These are phyloP conservation scores for pig (Sus scrofa) DNA, from an alignment of 2,113 vertebrate genomes.

Conservation along the genomic window DNA sequence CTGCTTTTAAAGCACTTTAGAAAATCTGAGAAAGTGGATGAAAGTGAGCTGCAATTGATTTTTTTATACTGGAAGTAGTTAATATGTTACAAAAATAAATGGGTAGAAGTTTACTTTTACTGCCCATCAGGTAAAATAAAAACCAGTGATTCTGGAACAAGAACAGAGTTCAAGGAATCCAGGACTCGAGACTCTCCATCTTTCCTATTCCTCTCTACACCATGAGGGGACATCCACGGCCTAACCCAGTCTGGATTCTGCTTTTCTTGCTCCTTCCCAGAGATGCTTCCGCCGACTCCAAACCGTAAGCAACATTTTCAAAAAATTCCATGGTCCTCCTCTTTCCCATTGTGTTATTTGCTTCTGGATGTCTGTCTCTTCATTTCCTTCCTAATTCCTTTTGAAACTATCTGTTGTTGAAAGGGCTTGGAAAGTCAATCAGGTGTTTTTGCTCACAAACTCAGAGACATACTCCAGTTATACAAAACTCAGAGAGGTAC, in stretches of 20 bases:
- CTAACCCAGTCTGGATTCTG: not conserved
- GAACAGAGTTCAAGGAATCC: slow-evolving; percentile 55
- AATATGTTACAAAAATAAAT: slow-evolving; percentile 77
- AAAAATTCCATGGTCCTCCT: not conserved
- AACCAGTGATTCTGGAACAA: not conserved
- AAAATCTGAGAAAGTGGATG: not conserved
- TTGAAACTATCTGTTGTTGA: not conserved
- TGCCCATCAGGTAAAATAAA: slow-evolving; percentile 60
- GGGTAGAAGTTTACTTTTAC: slow-evolving; percentile 47
- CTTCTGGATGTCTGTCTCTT: not conserved
- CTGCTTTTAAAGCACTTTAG: too few relatives aligned
- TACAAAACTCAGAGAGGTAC: not conserved
- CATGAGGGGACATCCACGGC: slow-evolving; percentile 38
- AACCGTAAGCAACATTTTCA: slow-evolving; percentile 73
- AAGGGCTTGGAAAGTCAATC: not conserved
- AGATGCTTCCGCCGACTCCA: slow-evolving; percentile 46
- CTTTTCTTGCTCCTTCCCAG: slow-evolving; percentile 64
- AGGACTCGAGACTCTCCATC: not conserved
- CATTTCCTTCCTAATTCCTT: not conserved
- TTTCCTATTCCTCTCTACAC: not conserved
- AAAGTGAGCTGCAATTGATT: slow-evolving; percentile 60
- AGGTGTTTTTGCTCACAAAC: not conserved
- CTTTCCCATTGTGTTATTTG: not conserved
- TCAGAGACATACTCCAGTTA: not conserved
- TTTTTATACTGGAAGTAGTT: slow-evolving; percentile 61